Conservation (phyloP, 1,140 invertebrate genomes). For the Ceratina calcarata region DNA sequence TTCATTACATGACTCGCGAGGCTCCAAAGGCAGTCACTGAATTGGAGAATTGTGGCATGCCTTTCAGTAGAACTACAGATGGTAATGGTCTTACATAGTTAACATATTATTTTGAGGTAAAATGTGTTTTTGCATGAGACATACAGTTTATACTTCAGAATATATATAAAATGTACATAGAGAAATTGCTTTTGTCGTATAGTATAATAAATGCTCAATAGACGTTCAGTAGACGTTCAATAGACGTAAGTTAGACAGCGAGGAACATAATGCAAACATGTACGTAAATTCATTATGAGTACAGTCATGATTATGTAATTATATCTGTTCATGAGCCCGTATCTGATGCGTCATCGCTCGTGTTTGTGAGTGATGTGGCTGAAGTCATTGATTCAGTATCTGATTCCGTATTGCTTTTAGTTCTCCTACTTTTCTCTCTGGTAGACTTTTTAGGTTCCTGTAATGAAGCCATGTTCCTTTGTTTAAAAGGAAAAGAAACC, state of each 20-base stretch:
- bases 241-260: too few relatives aligned
- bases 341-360: slow-evolving; percentile 50
- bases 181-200: too few relatives aligned
- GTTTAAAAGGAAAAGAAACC: too few relatives aligned
- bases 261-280: too few relatives aligned
- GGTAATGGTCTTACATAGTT: slow-evolving; percentile 75
- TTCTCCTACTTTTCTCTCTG: neutral
- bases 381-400: slow-evolving; percentile 29
- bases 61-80: slow-evolving; percentile 96
- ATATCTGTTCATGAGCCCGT: neutral
- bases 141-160: too few relatives aligned
- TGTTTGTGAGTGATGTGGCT: slow-evolving; percentile 17
- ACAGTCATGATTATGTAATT: neutral
- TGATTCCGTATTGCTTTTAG: slow-evolving; percentile 15
- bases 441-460: slow-evolving; percentile 4
- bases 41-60: slow-evolving; percentile 99
- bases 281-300: neutral
- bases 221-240: too few relatives aligned
- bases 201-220: too few relatives aligned
- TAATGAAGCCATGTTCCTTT: neutral
- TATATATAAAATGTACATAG: too few relatives aligned
- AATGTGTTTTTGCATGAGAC: neutral
- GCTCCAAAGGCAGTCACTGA: slow-evolving; percentile 98
- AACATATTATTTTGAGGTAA: neutral
- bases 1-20: slow-evolving; percentile 99